A percentile compares a stretch with the other conserved stretches of the same genome.
Evolutionary conservation across 92 coral and sea anemone species (phyloP).

Genomic region (Blastomussa wellsi): DNA sequence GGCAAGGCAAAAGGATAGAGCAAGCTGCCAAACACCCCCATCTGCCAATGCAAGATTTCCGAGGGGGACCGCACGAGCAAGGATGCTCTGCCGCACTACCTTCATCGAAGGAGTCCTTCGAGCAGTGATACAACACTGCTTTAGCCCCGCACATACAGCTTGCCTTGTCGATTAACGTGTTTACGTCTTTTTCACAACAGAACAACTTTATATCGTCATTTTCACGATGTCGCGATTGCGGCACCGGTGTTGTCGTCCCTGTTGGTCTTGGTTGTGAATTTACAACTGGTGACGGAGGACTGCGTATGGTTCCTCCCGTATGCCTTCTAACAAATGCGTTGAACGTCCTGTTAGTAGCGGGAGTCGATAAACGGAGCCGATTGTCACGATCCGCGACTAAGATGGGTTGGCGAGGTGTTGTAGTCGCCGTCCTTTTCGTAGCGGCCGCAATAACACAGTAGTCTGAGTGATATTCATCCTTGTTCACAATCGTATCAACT

Average conservation of each 20-base stretch:
- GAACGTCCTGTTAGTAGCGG: constrained; percentile 49
- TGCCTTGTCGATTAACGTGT: constrained; percentile 77
- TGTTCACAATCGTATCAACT: constrained; percentile 69
- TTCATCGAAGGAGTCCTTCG: constrained; percentile 88
- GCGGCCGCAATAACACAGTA: constrained; percentile 86
- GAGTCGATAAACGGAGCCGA: constrained; percentile 58
- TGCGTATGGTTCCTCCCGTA: constrained; percentile 55
- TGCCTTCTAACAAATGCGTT: constrained; percentile 76
- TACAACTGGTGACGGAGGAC: constrained; percentile 33
- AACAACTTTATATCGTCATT: constrained; percentile 76
- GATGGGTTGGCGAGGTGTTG: constrained; percentile 52
- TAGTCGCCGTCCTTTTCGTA: constrained; percentile 60
- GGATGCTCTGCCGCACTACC: constrained; percentile 86
- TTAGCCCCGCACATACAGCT: constrained; percentile 95
- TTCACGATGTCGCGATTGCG: constrained; percentile 44
- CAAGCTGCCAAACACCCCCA: constrained; percentile 92
- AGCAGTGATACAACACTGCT: constrained; percentile 92
- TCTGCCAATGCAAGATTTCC: constrained; percentile 77
- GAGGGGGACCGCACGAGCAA: constrained; percentile 83
- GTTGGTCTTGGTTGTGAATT: constrained; percentile 45
- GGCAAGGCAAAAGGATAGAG: constrained; percentile 84
- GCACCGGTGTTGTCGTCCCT: constrained; percentile 22
- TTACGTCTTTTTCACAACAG: constrained; percentile 81
- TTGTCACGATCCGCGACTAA: constrained; percentile 69
- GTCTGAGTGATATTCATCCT: constrained; percentile 70